Conservation (phyloP, 1,140 invertebrate species). For the Atta texana region DNA sequence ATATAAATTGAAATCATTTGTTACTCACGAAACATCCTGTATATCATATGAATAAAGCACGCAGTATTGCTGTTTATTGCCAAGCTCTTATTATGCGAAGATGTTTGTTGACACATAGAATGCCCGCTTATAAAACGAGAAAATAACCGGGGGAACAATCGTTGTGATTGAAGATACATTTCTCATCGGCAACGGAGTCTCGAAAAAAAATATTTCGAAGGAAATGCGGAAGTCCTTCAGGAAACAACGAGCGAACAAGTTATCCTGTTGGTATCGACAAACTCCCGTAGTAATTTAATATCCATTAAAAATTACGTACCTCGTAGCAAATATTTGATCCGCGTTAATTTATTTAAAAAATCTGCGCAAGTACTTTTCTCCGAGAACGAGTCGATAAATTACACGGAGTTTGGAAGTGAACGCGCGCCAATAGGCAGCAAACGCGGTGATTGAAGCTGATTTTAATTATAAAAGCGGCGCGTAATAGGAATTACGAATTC, state of each 20-base stretch:
- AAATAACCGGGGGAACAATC: neutral
- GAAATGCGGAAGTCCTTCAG: neutral
- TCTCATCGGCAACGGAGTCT: neutral
- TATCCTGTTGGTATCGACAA: constrained; percentile 7
- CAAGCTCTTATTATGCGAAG: neutral
- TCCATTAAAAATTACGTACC: constrained; percentile 54
- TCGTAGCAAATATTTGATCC: constrained; percentile 49
- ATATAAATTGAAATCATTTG: neutral
- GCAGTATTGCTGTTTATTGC: constrained; percentile 15
- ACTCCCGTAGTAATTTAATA: constrained; percentile 49
- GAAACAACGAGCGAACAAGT: constrained; percentile 13
- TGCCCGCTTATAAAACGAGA: neutral
- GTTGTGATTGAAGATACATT: constrained; percentile 3
- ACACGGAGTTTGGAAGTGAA: constrained; percentile 44
- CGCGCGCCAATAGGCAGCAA: neutral
- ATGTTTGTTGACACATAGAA: constrained; percentile 16
- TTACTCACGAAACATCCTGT: neutral
- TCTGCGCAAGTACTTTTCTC: neutral
- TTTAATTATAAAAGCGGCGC: constrained; percentile 60
- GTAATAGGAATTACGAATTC: constrained; percentile 70
- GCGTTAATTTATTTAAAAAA: constrained; percentile 63
- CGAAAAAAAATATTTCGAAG: constrained; percentile 21
- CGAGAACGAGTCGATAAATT: constrained; percentile 33
- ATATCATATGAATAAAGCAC: neutral
- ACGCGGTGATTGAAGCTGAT: constrained; percentile 47